phyloP scores from a whole-genome alignment of 1,140 invertebrate genomes.

The Eueides isabella region DNA sequence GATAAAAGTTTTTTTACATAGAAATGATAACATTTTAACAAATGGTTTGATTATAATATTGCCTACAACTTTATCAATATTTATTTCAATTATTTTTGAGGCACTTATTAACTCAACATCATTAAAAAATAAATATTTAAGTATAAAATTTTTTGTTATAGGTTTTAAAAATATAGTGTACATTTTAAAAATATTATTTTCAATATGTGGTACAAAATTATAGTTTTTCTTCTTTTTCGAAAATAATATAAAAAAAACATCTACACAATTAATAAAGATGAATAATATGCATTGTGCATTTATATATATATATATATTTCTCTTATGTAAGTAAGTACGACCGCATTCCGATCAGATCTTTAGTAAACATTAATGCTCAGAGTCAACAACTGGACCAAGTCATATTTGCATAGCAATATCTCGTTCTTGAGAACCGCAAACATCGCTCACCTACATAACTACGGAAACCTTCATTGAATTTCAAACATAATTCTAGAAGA shows the following conservation, averaged over 20 bases:
- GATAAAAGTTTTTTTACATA: neutral
- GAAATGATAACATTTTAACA: neutral
- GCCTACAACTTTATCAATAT: neutral
- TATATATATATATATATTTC: slow-evolving; percentile 23
- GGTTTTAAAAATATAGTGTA: neutral
- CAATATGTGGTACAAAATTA: neutral
- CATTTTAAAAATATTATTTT: neutral
- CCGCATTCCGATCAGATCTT: slow-evolving; percentile 67
- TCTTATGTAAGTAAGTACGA: slow-evolving; percentile 41
- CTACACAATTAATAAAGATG: neutral
- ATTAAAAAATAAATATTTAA: neutral
- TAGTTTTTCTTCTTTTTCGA: neutral
- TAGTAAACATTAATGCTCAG: slow-evolving; percentile 65
- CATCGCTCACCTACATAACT: slow-evolving; percentile 32
- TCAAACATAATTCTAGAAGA: neutral
- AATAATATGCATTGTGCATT: slow-evolving; percentile 8
- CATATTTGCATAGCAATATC: slow-evolving; percentile 66
- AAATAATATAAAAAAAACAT: neutral
- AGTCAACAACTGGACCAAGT: slow-evolving; percentile 70
- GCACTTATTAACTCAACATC: neutral
- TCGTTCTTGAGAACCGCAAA: slow-evolving; percentile 59
- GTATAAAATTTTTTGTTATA: too few relatives aligned
- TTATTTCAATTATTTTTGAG: neutral
- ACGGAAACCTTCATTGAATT: slow-evolving; percentile 27
- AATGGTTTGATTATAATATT: neutral